Evolutionary conservation across 2,113 vertebrate genomes (phyloP), one percentile per base, ranked within the genome.

Genomic region (Pseudorasbora parva): DNA sequence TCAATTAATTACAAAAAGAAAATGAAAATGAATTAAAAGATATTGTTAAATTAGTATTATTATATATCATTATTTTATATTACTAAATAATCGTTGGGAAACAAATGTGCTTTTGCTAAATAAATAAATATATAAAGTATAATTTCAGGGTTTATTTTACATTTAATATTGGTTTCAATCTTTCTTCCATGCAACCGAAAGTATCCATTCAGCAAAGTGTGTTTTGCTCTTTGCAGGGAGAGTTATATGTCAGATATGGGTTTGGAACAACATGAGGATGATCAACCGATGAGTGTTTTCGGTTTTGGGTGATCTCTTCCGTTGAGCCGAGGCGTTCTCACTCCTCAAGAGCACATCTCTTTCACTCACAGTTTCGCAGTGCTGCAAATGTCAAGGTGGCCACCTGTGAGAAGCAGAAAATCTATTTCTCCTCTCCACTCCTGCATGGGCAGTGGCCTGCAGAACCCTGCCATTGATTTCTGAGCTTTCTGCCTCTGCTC

Each of bases 391-490:
- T 41, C 80, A 69, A 47, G 62, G 30, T 45, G 37, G 60, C 23
- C 25, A 27, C 49, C 84, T 75, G n/a, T 14, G 9, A 47, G 15
- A 72, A 84, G 56, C 43, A 79, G 71, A 68, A 73, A 57, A 81
- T 81, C 78, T 15, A 81, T 81, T 81, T 56, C 47, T 81, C 8
- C 19, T 81, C 64, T 37, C 27, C 27, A 37, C 78, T 47, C 33
- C 11, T 76, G 60, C 56, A 33, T 74, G 45, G 27, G 19, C 43
- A 41, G 19, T 84, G 60, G 73, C 79, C 62, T 66, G 60, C 25
- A 51, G 60, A 80, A 81, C 43, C 27, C 47, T 54, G 23, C 15
- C 8, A 81, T 81, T 56, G 78, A 69, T 69, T 81, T 81, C 27
- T 2, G 21, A 62, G 45, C 56, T 75, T 78, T 78, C 76, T 9